Percentiles rank a stretch among this genome's conserved stretches.
Conservation (phyloP, 2,797 vertebrate genomes). For the Knipowitschia caucasica region DNA sequence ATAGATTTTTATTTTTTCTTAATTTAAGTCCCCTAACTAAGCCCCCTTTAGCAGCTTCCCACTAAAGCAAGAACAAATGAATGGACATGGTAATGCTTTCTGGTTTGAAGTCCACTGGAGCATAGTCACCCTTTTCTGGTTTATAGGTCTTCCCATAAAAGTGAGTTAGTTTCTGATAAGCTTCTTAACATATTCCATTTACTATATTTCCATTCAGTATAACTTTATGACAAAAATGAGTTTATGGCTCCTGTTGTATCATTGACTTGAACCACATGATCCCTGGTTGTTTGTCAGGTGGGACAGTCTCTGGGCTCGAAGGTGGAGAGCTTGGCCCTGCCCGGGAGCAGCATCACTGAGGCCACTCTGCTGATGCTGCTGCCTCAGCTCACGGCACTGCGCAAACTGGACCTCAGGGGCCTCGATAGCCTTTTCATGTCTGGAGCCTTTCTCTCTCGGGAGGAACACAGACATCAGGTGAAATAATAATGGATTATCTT, state of each 20-base stretch:
- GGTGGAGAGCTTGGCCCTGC: conserved; percentile 71
- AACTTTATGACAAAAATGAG: not conserved
- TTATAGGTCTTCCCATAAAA: not conserved
- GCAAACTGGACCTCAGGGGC: conserved; percentile 75
- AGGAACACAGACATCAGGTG: conserved; percentile 70
- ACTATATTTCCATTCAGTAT: not conserved
- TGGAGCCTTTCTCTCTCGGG: conserved; percentile 70
- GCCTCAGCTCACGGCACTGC: conserved; percentile 73
- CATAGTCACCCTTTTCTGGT: not conserved
- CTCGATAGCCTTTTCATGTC: conserved; percentile 81
- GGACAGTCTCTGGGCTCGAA: conserved; percentile 66
- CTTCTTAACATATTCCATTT: not conserved
- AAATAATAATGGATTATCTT: not conserved
- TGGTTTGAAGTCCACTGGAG: conserved; percentile 21
- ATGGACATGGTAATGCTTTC: not conserved
- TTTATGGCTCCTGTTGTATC: not conserved
- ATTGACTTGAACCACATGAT: not conserved
- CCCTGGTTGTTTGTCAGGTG: conserved; percentile 21
- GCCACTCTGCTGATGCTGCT: conserved; percentile 70
- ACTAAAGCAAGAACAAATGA: not conserved
- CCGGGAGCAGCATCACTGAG: conserved; percentile 74
- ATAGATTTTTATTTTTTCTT: no score
- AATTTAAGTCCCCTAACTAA: no score
- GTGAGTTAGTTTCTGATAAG: not conserved
- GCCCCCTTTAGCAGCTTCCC: no score